phyloP scores from a whole-genome alignment of 2,797 vertebrate species.

The Decapterus maruadsi region DNA sequence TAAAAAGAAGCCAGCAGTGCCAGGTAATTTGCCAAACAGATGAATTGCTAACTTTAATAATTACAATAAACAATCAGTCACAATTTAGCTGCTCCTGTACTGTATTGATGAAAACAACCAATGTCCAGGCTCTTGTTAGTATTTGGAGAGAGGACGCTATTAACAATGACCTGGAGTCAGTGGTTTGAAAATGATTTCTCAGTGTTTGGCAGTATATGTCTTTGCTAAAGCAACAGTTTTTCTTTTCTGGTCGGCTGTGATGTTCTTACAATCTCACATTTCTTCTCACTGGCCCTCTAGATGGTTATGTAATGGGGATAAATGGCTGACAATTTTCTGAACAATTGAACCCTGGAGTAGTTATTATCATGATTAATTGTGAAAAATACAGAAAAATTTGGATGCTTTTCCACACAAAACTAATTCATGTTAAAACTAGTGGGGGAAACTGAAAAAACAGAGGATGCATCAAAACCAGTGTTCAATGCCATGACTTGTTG shows the following conservation, averaged over 20 bases:
- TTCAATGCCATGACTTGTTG: background rate
- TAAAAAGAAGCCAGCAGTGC: no score
- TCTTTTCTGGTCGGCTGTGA: background rate
- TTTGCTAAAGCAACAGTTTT: background rate
- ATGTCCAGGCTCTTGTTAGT: background rate
- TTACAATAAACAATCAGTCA: background rate
- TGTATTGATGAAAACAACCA: background rate
- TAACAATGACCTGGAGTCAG: background rate
- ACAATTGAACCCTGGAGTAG: constrained; percentile 39
- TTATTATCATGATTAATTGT: constrained; percentile 50
- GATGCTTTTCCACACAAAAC: constrained; percentile 20
- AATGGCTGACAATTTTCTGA: constrained; percentile 51
- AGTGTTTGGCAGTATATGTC: background rate
- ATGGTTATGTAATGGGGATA: constrained; percentile 43
- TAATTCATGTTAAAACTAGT: constrained; percentile 8
- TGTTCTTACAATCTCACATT: constrained; percentile 9
- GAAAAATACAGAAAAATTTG: constrained; percentile 38
- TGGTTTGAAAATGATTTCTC: background rate
- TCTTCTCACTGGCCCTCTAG: constrained; percentile 1
- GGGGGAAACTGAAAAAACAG: background rate
- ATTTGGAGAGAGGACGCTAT: background rate
- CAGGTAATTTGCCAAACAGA: background rate
- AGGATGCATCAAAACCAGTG: constrained; percentile 2
- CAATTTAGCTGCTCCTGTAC: background rate
- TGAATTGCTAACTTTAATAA: background rate